These are phyloP conservation scores for Meloidogyne hapla DNA, from an alignment of 1,140 invertebrate genomes.

Conservation along the genomic window DNA sequence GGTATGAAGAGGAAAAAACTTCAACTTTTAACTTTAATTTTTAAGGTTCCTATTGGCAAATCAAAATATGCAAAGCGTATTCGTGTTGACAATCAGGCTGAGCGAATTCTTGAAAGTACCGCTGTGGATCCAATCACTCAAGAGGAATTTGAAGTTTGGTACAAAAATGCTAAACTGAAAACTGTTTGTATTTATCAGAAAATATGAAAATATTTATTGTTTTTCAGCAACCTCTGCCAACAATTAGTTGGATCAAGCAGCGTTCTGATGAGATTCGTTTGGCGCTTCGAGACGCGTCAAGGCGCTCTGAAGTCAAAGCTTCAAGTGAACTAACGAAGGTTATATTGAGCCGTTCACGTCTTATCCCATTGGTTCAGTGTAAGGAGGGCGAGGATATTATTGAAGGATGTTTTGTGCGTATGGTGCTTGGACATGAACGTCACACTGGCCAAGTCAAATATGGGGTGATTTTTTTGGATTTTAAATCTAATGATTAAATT, in stretches of 20 bases:
- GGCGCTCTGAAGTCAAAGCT: not conserved
- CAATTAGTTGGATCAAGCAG: not conserved
- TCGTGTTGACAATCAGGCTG: not conserved
- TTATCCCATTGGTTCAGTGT: not conserved
- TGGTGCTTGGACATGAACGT: conserved; percentile 2
- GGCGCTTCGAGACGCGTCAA: not conserved
- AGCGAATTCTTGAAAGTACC: not conserved
- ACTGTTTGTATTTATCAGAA: not conserved
- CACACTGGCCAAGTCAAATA: not conserved
- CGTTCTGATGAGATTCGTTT: not conserved
- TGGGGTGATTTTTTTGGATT: not conserved
- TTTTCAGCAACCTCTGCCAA: not conserved
- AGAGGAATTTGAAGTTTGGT: conserved; percentile 2
- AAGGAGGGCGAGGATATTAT: not conserved
- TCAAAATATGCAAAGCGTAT: not conserved
- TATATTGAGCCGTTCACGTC: not conserved
- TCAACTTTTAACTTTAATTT: not conserved
- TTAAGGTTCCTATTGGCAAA: not conserved
- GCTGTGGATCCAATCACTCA: not conserved
- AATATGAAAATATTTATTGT: not conserved
- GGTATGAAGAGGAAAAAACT: not conserved
- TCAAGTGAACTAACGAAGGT: not conserved
- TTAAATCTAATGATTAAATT: not conserved
- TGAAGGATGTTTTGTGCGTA: not conserved
- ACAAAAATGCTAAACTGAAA: not conserved